Conservation (phyloP, 2,888 invertebrate genomes). For the Cantharis flavilabris region DNA sequence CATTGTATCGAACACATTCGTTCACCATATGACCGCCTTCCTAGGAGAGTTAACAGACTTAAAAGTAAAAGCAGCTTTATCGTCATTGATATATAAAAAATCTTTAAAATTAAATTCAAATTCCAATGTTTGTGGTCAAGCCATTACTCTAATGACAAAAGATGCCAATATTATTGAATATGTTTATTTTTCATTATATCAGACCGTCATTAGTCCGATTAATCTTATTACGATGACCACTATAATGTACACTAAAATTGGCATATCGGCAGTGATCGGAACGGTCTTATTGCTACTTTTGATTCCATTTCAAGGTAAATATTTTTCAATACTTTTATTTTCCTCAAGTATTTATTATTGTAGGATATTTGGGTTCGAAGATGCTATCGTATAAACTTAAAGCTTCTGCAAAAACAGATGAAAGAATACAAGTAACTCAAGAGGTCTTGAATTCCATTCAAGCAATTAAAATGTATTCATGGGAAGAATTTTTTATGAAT, state of each 20-base stretch:
- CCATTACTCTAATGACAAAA: conserved; percentile 65
- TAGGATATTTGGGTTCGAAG: background rate
- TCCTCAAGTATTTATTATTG: background rate
- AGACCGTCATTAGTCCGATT: conserved; percentile 66
- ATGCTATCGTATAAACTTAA: background rate
- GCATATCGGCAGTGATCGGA: conserved; percentile 46
- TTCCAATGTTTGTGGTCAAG: conserved; percentile 73
- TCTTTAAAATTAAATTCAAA: conserved; percentile 73
- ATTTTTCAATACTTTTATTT: background rate
- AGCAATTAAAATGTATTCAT: conserved; percentile 1
- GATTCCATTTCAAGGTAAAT: background rate
- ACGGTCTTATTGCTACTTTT: background rate
- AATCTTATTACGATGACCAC: conserved; percentile 72
- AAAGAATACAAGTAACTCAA: background rate
- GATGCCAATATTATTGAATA: conserved; percentile 85
- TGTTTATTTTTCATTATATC: conserved; percentile 59
- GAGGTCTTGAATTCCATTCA: background rate
- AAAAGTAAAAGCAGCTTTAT: conserved; percentile 60
- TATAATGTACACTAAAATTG: conserved; percentile 64
- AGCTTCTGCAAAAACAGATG: background rate
- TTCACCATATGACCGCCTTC: background rate
- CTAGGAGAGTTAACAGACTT: background rate
- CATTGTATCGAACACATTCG: background rate
- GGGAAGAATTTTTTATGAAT: background rate
- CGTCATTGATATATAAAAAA: conserved; percentile 75